Base-by-base conservation (phyloP, 2,113 vertebrate genomes). In the Sander lucioperca region DNA sequence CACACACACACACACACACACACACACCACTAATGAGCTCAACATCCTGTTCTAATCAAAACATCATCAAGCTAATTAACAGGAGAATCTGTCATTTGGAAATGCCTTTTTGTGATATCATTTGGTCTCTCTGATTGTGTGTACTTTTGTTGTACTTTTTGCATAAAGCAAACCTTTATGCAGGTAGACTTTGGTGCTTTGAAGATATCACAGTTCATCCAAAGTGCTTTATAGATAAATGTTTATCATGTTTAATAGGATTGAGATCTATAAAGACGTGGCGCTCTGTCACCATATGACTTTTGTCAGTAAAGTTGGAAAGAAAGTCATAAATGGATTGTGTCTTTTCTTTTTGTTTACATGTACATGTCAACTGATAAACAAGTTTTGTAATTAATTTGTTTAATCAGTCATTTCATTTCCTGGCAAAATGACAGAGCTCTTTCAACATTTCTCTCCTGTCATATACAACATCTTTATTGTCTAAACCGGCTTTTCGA, bases 21-120 rank as follows among this genome's bases (percentile, higher is more conserved):
- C 36, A 71, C 43, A 69, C 39, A 58, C 13, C 68, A 25, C 88
- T 91, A 90, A 92, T 92, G 86, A 93, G 84, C 86, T 77, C 73
- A 70, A 77, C 90, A 91, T 76, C 56, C 83, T 89, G 77, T n/a
- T 88, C 77, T 69, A 84, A 90, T 91, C 87, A 90, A 83, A 92
- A 92, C 86, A 91, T 83, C 80, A 79, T 78, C 73, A 62, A 57
- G 61, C 70, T 67, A 83, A 91, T 92, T 83, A 92, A 69, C 56
- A 19, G 47, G 6, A 83, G 69, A 54, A 79, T 62, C 65, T 50
- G 27, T 76, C 79, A 59, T 16, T 59, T 3, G 18, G 30, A 53
- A 39, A 53, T 12, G 7, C 25, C 53, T 64, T 18, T 18, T 9
- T 50, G 21, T 8, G n/a, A 14, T 14, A 27, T 62, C 0, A 9